phyloP scores from a whole-genome alignment of 2,888 invertebrate genomes.

The Pristionchus maxplancki region DNA sequence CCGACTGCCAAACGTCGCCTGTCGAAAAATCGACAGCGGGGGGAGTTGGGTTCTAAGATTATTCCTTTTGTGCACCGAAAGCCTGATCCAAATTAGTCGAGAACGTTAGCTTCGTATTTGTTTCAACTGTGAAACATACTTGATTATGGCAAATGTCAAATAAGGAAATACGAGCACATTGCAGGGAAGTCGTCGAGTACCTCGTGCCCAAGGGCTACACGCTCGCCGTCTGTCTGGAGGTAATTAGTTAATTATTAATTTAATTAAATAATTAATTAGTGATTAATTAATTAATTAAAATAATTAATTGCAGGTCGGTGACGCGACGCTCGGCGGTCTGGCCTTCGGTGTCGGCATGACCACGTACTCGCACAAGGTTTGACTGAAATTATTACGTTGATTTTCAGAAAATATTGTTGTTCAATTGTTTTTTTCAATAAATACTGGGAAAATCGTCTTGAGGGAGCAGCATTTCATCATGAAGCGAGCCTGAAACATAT shows the following conservation, averaged over 20 bases:
- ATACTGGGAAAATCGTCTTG: neutral
- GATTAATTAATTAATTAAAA: neutral
- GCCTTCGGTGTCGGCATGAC: conserved; percentile 87
- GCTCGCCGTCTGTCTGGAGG: conserved; percentile 84
- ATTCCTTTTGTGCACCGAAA: too few species aligned
- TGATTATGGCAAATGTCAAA: neutral
- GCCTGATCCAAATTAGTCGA: neutral
- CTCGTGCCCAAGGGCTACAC: conserved; percentile 84
- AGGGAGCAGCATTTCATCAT: neutral
- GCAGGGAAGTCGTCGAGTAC: conserved; percentile 83
- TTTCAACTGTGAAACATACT: neutral
- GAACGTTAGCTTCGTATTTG: neutral
- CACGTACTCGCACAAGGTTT: conserved; percentile 84
- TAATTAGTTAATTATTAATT: neutral
- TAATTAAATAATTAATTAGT: neutral
- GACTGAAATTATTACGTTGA: too few species aligned
- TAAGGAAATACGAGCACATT: conserved; percentile 65
- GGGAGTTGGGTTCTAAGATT: neutral
- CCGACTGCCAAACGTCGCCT: neutral
- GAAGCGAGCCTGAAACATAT: neutral
- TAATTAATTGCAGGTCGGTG: conserved; percentile 79
- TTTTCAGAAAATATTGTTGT: neutral
- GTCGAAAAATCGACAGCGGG: neutral
- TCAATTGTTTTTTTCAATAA: neutral
- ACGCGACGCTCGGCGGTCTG: conserved; percentile 85